Evolutionary conservation across 2,113 vertebrate genomes (phyloP), one percentile per base, ranked within the genome.

Genomic region (Podiceps cristatus): DNA sequence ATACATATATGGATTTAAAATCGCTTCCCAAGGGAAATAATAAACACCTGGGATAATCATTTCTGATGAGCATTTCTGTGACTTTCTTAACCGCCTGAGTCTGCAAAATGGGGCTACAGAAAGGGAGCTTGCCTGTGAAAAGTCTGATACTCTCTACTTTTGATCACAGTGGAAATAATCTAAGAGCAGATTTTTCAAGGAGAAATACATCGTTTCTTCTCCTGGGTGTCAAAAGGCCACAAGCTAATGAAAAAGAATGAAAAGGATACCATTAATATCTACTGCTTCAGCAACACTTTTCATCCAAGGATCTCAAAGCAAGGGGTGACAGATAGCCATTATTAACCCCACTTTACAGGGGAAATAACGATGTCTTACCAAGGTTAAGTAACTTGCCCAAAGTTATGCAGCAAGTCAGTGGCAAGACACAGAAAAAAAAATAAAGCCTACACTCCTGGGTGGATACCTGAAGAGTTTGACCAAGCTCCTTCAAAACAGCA

Each of bases 291-390:
- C 77, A 91, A 85, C 9, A 45, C 66, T 90, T 96, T 87, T 96
- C 77, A 87, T 93, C 87, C 82, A 45, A 73, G 82, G 59, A 87
- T 84, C 89, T 94, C 86, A 93, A 95, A 86, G 90, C 66, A 53
- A 80, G 52, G 69, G 88, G 55, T 90, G 82, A 96, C 12, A 1
- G 88, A 90, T 83, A 73, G 75, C 90, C 85, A 95, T 76, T 74
- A 93, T 94, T 95, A 97, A 94, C 88, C 96, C 87, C 95, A 80
- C 92, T 93, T 96, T 92, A 59, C 75, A 86, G 63, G 52, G 45
- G 85, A 96, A 93, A 90, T 90, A 86, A 79, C 77, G 76, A 81
- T 93, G 67, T 55, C 75, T 88, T 44, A 37, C 67, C n/a, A 86
- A 89, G 93, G 89, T 93, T 94, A 96, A 96, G 63, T 93, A 90